Conservation (phyloP, 2,113 vertebrate genomes). For the Mustela lutreola region DNA sequence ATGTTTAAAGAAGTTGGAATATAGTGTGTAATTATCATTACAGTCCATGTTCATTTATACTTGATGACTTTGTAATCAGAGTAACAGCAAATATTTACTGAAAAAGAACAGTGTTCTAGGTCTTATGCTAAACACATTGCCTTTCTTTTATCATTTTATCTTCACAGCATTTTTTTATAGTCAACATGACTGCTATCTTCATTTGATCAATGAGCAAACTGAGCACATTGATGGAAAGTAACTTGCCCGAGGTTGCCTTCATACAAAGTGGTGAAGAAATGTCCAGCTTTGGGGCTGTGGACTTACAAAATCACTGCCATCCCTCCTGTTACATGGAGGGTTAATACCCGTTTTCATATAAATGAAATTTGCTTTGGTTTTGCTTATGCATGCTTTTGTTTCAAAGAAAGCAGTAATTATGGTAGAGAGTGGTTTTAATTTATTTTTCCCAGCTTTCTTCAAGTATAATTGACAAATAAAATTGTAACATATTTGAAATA, state of each 20-base stretch:
- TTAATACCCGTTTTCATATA: not conserved
- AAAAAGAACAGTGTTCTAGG: not conserved
- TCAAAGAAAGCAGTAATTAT: not conserved
- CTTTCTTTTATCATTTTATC: not conserved
- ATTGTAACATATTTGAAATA: not conserved
- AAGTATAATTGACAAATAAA: not conserved
- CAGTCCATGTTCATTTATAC: not conserved
- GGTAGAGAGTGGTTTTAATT: not conserved
- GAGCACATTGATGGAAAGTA: not conserved
- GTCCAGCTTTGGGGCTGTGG: not conserved
- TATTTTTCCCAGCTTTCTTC: not conserved
- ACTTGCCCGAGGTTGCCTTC: not conserved
- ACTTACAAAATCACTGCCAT: not conserved
- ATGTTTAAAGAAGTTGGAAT: not conserved
- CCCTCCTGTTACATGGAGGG: not conserved
- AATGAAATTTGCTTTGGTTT: not conserved
- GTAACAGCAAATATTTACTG: not conserved
- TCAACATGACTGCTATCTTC: not conserved
- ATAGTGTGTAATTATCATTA: not conserved
- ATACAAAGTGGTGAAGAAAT: no score
- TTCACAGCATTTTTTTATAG: not conserved
- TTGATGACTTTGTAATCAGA: not conserved
- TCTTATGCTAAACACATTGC: not conserved
- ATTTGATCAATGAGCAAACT: not conserved
- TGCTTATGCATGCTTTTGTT: not conserved